Evolutionary conservation across 2,113 vertebrate species (phyloP).

Genomic region (Dryoscopus gambensis): DNA sequence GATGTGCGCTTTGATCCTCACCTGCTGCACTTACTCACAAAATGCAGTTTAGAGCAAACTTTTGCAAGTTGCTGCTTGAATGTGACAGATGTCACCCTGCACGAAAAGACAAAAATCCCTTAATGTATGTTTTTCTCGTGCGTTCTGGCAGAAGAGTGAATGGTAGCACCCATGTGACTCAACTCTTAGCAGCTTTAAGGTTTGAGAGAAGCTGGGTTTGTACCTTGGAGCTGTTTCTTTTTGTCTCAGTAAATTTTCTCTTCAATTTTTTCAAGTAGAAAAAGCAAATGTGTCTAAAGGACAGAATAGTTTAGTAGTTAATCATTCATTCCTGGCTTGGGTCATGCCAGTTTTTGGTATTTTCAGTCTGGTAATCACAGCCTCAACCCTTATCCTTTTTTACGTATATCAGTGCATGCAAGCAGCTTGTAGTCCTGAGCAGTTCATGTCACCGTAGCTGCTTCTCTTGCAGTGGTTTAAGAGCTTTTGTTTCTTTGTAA

Average conservation of each 20-base stretch:
- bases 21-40: background rate
- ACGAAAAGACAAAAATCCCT: background rate
- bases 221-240: background rate
- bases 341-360: background rate
- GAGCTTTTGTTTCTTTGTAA: background rate
- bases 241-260: background rate
- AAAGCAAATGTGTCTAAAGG: background rate
- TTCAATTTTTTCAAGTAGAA: background rate
- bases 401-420: accelerated
- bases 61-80: background rate
- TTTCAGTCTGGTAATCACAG: background rate
- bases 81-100: background rate
- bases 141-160: background rate
- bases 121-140: background rate
- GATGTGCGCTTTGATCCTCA: background rate
- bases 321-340: background rate
- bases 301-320: background rate
- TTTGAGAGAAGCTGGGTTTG: background rate
- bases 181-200: background rate
- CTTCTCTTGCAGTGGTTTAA: background rate
- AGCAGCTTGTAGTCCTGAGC: background rate
- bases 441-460: accelerated
- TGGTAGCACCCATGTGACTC: background rate
- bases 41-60: background rate
- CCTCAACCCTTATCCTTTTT: background rate